Base-by-base conservation (phyloP, 2,797 vertebrate species). In the Crocodylus rhombifer region DNA sequence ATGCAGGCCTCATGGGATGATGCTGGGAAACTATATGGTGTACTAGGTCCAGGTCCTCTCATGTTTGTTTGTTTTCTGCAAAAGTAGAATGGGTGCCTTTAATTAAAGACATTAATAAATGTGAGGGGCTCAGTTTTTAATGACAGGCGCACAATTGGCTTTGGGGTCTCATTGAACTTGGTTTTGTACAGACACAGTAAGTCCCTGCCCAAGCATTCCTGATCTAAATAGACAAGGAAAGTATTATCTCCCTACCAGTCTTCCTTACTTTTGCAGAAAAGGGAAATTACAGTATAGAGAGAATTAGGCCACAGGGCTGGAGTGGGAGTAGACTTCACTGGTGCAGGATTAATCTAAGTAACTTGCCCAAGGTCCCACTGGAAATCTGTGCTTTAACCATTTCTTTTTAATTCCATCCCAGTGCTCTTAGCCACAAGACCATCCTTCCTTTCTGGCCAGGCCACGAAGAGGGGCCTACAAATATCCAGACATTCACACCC, bases 161-260 rank as follows among this genome's bases (percentile, higher is more conserved):
- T 6, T 6, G 14, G 26, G 90, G 62, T 2, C 0, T 2, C 5
- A 36, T 3, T n/a, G 30, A 13, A 10, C 13, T 9, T 14, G 6
- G 56, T 71, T 77, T 14, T 73, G 23, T 26, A 73, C 42, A 42
- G 42, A 36, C 3, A 36, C 67, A 55, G 21, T 9, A 2, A 3
- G 8, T 13, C 28, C 7, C 51, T 17, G 69, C 60, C 60, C 60
- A 84, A 77, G 2, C 28, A 9, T 62, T 89, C 65, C 51, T 4
- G 81, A 74, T 23, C 4, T 25, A 73, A 73, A 36, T 17, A 16
- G 6, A 14, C 18, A 88, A 73, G 17, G 5, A 13, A 88, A 83
- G 5, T 5, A 18, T 2, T 75, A 13, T 51, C 42, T 51, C 42
- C 42, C 10, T 51, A 51, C 42, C 42, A 51, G 42, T 51, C 21